Conservation (phyloP, 2,888 invertebrate species). For the Tenthredo amoena region DNA sequence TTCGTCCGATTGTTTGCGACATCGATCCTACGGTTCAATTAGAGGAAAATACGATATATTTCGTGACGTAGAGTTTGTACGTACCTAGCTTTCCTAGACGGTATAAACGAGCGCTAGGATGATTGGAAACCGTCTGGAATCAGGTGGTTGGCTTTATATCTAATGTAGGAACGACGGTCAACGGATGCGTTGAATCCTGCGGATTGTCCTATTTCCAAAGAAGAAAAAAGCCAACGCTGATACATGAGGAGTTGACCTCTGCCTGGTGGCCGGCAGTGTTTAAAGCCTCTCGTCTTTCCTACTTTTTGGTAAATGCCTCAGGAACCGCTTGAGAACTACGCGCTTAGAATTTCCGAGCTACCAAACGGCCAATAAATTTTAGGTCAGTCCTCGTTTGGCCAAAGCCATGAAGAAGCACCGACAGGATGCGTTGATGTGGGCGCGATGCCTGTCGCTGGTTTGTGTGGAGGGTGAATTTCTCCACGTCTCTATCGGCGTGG, state of each 20-base stretch:
- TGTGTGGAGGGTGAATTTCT: not conserved
- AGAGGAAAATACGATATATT: not conserved
- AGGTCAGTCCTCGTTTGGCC: slow-evolving; percentile 17
- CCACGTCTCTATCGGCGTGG: not conserved
- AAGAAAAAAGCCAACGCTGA: not conserved
- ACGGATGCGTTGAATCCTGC: not conserved
- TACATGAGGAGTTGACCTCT: slow-evolving; percentile 36
- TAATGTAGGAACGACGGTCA: not conserved
- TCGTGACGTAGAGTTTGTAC: not conserved
- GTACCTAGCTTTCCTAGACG: not conserved
- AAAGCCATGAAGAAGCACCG: slow-evolving; percentile 25
- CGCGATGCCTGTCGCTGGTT: not conserved
- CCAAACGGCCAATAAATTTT: slow-evolving; percentile 46
- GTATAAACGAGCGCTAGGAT: not conserved
- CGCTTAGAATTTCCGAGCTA: slow-evolving; percentile 36
- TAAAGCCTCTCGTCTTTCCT: not conserved
- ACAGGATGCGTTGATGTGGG: not conserved
- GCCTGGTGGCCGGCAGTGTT: not conserved
- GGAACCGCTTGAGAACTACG: slow-evolving; percentile 36
- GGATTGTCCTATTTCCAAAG: not conserved
- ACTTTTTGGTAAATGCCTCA: not conserved
- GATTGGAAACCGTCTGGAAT: slow-evolving; percentile 7
- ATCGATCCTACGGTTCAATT: slow-evolving; percentile 7
- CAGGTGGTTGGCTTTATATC: not conserved
- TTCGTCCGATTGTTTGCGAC: slow-evolving; percentile 17